These are phyloP conservation scores for Procambarus clarkii DNA, from an alignment of 1,140 invertebrate species.

Conservation along the genomic window DNA sequence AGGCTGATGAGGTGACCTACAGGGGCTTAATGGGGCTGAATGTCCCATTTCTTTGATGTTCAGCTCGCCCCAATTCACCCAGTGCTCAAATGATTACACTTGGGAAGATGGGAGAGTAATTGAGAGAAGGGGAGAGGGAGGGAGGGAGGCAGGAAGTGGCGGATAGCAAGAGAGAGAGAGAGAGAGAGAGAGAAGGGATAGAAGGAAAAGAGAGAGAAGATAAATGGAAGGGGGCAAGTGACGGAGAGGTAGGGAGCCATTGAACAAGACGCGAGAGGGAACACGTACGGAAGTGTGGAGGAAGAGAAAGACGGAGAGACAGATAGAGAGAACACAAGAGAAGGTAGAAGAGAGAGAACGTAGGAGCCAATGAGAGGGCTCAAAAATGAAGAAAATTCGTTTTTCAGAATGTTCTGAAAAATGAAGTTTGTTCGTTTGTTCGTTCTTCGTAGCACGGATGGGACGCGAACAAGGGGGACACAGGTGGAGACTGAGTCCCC, in stretches of 20 bases:
- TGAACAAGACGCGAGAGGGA: too few relatives aligned
- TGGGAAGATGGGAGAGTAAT: background rate
- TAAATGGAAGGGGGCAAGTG: background rate
- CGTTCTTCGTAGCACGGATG: too few relatives aligned
- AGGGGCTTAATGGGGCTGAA: background rate
- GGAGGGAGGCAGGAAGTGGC: background rate
- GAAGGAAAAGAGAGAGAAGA: background rate
- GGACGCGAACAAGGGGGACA: accelerated
- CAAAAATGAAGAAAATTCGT: too few relatives aligned
- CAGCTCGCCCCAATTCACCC: background rate
- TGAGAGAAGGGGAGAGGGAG: background rate
- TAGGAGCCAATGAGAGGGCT: background rate
- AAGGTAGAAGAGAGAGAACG: background rate
- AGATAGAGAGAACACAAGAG: background rate
- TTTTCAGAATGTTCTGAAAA: too few relatives aligned
- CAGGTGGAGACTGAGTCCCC: too few relatives aligned
- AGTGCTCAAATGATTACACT: background rate
- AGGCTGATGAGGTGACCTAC: background rate
- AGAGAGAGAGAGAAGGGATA: background rate
- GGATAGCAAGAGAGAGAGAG: background rate
- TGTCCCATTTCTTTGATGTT: background rate
- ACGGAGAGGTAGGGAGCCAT: too few relatives aligned
- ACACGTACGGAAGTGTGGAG: too few relatives aligned
- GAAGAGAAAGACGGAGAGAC: background rate
- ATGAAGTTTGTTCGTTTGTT: too few relatives aligned